phyloP scores from a whole-genome alignment of 2,888 invertebrate species.

The Ypsolopha sequella region DNA sequence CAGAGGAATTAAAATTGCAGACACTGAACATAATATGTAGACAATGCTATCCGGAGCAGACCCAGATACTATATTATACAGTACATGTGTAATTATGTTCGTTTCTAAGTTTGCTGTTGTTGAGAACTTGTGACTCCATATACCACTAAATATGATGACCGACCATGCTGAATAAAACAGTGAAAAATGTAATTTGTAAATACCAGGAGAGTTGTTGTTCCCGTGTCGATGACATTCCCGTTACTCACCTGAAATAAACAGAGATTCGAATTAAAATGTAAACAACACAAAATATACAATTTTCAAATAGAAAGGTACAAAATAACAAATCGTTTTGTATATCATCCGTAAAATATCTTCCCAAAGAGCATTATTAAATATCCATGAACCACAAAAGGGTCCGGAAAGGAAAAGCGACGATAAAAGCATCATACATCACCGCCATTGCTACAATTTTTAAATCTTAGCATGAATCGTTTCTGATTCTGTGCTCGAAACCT shows the following conservation, averaged over 20 bases:
- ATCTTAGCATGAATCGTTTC: background rate
- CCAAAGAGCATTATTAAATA: background rate
- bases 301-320: constrained; percentile 11
- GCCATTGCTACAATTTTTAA: background rate
- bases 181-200: constrained; percentile 23
- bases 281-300: background rate
- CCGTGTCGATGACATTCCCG: constrained; percentile 70
- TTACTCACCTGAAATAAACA: constrained; percentile 65
- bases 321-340: background rate
- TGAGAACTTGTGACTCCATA: too few relatives aligned
- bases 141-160: too few relatives aligned
- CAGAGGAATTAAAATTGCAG: too few relatives aligned
- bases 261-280: constrained; percentile 6
- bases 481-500: background rate
- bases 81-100: too few relatives aligned
- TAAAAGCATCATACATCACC: constrained; percentile 2
- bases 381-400: background rate
- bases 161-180: too few relatives aligned
- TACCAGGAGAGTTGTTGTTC: constrained; percentile 67
- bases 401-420: constrained; percentile 2
- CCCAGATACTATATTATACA: too few relatives aligned
- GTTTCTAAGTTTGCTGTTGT: too few relatives aligned
- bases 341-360: background rate
- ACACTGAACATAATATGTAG: too few relatives aligned
- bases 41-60: too few relatives aligned